Evolutionary conservation across 2,888 invertebrate species (phyloP), one percentile per base, ranked within the genome.

Genomic region (Zelleria hepariella): DNA sequence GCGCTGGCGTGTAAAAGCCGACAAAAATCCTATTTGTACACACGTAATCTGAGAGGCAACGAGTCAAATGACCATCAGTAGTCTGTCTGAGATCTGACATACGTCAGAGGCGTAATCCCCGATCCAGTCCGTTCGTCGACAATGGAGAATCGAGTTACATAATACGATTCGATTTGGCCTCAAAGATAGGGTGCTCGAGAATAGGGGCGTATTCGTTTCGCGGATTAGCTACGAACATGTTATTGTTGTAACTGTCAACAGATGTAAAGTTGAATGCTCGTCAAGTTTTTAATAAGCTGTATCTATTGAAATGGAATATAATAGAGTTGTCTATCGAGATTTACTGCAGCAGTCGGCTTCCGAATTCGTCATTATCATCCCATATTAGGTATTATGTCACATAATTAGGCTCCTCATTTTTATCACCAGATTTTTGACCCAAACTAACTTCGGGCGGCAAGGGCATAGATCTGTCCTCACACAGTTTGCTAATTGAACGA

Each of bases 51-150:
- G 32, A 42, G 32, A 42, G 15, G 32, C 64, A 66, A 63, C 63
- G 72, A 68, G 71, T 80, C 74, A 68, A 73, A 77, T 81, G 74
- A 73, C 77, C 75, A 72, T 68, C 74, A 67, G 21, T 20, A 32
- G 27, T 32, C 32, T 55, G 55, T 32, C 55, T 55, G 10, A 55
- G 15, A 25, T 21, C 55, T 55, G 55, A 27, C 55, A 55, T 25
- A 23, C 21, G 55, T 55, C 55, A 55, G 18, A 42, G 21, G 10
- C 27, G 55, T 55, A 55, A 55, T 55, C 55, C 55, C 55, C 20
- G 32, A 42, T 42, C 32, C 15, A 15, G 32, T 42, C 32, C 32
- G 32, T 2, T 42, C 32, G 32, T 15, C 32, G 15, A 42, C 32
- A 42, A 42, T 42, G 15, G 32, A 55, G 55, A 55, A 21, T 55